These are phyloP conservation scores for Ptychobarbus kaznakovi DNA, from an alignment of 2,797 vertebrate genomes.

Conservation along the genomic window DNA sequence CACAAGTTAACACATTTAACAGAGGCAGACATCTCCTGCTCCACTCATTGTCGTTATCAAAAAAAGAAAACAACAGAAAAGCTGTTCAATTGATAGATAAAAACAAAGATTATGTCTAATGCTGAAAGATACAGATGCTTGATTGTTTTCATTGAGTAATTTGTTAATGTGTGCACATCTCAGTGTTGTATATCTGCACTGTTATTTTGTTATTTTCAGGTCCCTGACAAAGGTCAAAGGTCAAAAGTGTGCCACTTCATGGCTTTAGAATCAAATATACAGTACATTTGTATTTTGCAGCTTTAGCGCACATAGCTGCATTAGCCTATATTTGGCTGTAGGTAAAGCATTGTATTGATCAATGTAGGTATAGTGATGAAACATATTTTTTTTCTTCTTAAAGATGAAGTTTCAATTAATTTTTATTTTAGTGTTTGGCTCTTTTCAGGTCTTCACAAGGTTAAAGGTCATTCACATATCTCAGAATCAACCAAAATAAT, in stretches of 20 bases:
- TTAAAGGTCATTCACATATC: neutral
- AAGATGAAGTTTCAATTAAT: neutral
- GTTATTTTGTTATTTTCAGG: conserved; percentile 1
- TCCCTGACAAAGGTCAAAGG: conserved; percentile 13
- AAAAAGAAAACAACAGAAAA: conserved; percentile 48
- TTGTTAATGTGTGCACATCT: conserved; percentile 24
- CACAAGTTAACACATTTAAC: conserved; percentile 70
- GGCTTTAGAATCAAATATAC: neutral
- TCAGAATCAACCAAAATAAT: neutral
- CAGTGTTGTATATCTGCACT: neutral
- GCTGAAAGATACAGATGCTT: conserved; percentile 58
- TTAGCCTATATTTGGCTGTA: neutral
- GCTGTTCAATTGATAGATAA: conserved; percentile 61
- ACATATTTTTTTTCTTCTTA: neutral
- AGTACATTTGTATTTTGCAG: neutral
- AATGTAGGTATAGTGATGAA: neutral
- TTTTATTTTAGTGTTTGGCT: neutral
- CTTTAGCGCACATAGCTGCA: neutral
- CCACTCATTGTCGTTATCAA: conserved; percentile 67
- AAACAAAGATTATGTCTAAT: conserved; percentile 63
- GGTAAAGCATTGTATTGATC: neutral
- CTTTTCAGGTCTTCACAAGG: neutral
- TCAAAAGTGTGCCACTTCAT: neutral
- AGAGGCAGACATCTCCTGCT: conserved; percentile 66
- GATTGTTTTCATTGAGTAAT: conserved; percentile 61